Percentiles rank a stretch among this genome's conserved stretches.
These are phyloP conservation scores for Phymastichus coffea DNA, from an alignment of 1,140 invertebrate genomes.

Conservation along the genomic window DNA sequence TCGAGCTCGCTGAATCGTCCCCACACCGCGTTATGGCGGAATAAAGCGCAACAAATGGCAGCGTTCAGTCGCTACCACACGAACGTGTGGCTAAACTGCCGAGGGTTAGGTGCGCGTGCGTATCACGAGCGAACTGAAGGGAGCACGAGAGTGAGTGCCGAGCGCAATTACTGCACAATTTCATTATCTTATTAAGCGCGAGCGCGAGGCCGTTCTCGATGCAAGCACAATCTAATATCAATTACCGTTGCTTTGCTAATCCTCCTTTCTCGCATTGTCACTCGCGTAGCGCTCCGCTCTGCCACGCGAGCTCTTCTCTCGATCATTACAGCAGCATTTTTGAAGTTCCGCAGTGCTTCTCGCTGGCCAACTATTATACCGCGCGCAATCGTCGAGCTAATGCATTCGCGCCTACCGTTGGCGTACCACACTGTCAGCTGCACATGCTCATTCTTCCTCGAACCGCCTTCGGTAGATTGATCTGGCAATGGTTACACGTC, in stretches of 20 bases:
- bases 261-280: too few relatives aligned
- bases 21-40: too few relatives aligned
- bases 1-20: conserved; percentile 6
- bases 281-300: neutral
- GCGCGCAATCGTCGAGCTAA: too few relatives aligned
- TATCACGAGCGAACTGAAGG: too few relatives aligned
- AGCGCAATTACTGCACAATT: conserved; percentile 52
- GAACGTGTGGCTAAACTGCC: too few relatives aligned
- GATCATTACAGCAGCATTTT: conserved; percentile 27
- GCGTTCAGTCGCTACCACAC: too few relatives aligned
- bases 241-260: conserved; percentile 49
- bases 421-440: conserved; percentile 1
- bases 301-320: neutral
- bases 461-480: too few relatives aligned
- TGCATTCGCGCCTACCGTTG: conserved; percentile 17
- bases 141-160: conserved; percentile 41
- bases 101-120: too few relatives aligned
- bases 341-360: too few relatives aligned
- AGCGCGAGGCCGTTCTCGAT: conserved; percentile 38
- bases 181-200: conserved; percentile 55
- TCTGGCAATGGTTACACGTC: too few relatives aligned
- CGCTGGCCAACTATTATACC: too few relatives aligned
- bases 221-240: conserved; percentile 43
- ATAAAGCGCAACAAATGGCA: too few relatives aligned
- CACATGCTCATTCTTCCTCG: neutral